A percentile compares a stretch with the other conserved stretches of the same genome.
Evolutionary conservation across 2,797 vertebrate genomes (phyloP).

Genomic region (Gallirallus australis): DNA sequence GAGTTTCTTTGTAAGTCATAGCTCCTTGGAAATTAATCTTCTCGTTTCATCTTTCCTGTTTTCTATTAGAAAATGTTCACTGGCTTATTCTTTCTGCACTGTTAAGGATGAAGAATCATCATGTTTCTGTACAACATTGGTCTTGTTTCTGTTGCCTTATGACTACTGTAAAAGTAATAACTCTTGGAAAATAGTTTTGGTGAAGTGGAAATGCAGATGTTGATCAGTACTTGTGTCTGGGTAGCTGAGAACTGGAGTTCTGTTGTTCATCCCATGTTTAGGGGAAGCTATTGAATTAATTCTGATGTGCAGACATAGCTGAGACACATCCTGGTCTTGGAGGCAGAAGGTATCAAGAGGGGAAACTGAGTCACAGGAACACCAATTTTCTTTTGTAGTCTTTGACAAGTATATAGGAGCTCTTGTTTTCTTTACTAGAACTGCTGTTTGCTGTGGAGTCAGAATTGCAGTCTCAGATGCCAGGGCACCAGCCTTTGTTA

Average conservation of each 20-base stretch:
- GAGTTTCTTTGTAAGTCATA: neutral
- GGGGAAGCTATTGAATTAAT: neutral
- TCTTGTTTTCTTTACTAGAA: neutral
- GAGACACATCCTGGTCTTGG: neutral
- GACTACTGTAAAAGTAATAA: neutral
- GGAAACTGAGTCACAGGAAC: neutral
- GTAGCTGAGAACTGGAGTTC: neutral
- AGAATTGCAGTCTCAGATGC: neutral
- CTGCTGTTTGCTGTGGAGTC: neutral
- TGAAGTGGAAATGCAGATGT: constrained; percentile 12
- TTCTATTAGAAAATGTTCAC: neutral
- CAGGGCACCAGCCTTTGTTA: neutral
- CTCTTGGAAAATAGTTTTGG: neutral
- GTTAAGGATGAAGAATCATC: neutral
- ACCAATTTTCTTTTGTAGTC: rapidly evolving
- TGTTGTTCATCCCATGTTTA: neutral
- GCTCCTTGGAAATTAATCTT: neutral
- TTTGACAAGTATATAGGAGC: neutral
- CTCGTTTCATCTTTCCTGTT: neutral
- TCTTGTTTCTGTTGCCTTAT: neutral
- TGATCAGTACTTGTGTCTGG: neutral
- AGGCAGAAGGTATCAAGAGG: neutral
- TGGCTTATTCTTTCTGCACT: neutral
- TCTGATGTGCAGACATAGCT: rapidly evolving
- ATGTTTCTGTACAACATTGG: rapidly evolving